These are phyloP conservation scores for Eustalomyia histrio DNA, from an alignment of 2,888 invertebrate genomes.

Conservation along the genomic window DNA sequence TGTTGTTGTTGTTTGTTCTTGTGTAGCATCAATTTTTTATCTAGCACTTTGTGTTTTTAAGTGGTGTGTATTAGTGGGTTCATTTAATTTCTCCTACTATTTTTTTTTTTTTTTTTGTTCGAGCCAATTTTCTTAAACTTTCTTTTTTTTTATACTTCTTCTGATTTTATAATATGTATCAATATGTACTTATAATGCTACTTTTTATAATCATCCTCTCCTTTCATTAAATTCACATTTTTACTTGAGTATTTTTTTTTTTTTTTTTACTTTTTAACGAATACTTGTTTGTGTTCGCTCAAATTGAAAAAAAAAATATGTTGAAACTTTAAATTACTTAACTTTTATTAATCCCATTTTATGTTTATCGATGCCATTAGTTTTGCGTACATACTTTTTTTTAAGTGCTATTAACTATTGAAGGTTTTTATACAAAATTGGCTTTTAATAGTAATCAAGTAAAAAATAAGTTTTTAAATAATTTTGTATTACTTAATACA, in stretches of 20 bases:
- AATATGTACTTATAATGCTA: conserved; percentile 37
- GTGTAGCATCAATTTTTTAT: neutral
- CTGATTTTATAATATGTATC: conserved; percentile 17
- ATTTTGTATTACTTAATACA: no score
- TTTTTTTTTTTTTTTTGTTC: conserved; percentile 8
- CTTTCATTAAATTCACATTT: conserved; percentile 30
- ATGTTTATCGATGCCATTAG: conserved; percentile 30
- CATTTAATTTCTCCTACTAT: conserved; percentile 9
- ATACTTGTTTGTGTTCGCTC: neutral
- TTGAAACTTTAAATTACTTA: conserved; percentile 50
- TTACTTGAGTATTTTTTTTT: conserved; percentile 31
- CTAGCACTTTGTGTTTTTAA: neutral
- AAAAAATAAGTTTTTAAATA: no score
- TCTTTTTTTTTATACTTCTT: conserved; percentile 2
- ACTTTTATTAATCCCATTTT: conserved; percentile 53
- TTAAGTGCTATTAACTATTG: conserved; percentile 39
- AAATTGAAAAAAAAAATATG: neutral
- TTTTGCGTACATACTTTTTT: conserved; percentile 20
- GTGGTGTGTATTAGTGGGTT: neutral
- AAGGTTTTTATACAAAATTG: conserved; percentile 21
- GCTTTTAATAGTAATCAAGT: neutral
- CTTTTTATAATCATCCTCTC: neutral
- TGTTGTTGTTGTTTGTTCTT: no score
- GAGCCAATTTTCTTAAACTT: neutral
- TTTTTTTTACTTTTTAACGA: conserved; percentile 27